Evolutionary conservation across 2,113 vertebrate genomes (phyloP), one percentile per base, ranked within the genome.

Genomic region (Heterocephalus glaber): DNA sequence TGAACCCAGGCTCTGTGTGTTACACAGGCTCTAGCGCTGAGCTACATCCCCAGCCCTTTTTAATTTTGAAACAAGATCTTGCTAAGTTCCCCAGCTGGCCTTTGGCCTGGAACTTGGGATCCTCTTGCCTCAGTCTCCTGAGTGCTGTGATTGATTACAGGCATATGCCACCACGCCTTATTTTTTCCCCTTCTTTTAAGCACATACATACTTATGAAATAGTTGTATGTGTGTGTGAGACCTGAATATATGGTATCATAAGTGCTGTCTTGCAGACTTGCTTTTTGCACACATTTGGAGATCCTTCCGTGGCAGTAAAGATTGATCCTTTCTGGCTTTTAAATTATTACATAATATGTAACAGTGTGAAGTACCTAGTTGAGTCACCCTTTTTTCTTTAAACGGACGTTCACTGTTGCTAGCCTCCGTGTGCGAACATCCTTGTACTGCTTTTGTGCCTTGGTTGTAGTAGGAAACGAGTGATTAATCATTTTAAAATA

Each of bases 401-500:
- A 63, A 22, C 58, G 77, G 38, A 58, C 10, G 4, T 65, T 87
- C 20, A 8, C 65, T 58, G 6, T 84, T 89, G 63, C 13, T 38
- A 26, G n/a, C 11, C 49, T 22, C 20, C 44, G 22, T 38, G 60
- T 38, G 38, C 38, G 60, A 70, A 54, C 49, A 61, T 94, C 26
- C 19, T 84, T 61, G 2, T 38, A 38, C 4, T 61, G 38, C 13
- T 47, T 79, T 84, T 86, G 89, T 92, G 54, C 10, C 5, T 85
- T 86, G 86, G 20, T 88, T 96, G 56, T 38, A 58, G 44, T 66
- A 93, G 66, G 58, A 89, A 81, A 33, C 22, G 70, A 89, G 38
- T 93, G 79, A 85, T 90, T 33, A 77, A 82, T 93, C 74, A 61
- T 70, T 89, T 92, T 60, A 74, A 85, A 79, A 66, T 82, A 63